Percentiles rank a stretch among this genome's conserved stretches.
phyloP scores from a whole-genome alignment of 2,797 vertebrate species.

The Hypotaenidia okinawae region DNA sequence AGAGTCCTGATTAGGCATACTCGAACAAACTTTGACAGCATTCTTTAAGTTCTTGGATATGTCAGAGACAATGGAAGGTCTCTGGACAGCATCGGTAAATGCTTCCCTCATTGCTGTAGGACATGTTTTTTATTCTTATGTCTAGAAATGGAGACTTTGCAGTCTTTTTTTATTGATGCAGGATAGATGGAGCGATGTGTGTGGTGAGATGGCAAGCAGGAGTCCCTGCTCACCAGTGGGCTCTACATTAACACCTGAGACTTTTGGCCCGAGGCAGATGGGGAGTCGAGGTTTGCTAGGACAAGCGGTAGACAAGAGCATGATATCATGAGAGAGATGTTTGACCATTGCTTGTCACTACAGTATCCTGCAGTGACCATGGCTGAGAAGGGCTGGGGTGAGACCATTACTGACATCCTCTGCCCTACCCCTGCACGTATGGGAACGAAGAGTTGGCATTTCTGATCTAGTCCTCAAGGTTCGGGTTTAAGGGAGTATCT shows the following conservation, averaged over 20 bases:
- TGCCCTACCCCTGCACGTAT: no score
- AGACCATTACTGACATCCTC: rapidly evolving
- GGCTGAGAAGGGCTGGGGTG: neutral
- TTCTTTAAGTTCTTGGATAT: neutral
- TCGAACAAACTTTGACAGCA: neutral
- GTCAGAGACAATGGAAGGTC: neutral
- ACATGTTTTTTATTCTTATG: neutral
- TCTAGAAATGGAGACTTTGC: neutral
- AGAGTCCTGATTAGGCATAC: neutral
- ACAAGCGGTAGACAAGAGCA: neutral
- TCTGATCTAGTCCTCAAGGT: neutral
- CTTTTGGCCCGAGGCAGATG: neutral
- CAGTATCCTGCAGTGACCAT: neutral
- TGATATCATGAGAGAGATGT: no score
- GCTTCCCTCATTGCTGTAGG: neutral
- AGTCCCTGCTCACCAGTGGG: neutral
- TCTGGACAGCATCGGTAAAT: neutral
- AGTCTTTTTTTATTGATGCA: neutral
- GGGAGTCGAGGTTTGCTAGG: neutral
- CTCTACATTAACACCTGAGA: neutral
- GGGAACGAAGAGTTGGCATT: neutral
- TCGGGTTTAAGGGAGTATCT: neutral
- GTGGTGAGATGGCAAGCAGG: neutral
- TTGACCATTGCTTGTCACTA: neutral
- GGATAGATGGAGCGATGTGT: rapidly evolving